phyloP scores from a whole-genome alignment of 2,797 vertebrate genomes.

The Lagocephalus sceleratus region DNA sequence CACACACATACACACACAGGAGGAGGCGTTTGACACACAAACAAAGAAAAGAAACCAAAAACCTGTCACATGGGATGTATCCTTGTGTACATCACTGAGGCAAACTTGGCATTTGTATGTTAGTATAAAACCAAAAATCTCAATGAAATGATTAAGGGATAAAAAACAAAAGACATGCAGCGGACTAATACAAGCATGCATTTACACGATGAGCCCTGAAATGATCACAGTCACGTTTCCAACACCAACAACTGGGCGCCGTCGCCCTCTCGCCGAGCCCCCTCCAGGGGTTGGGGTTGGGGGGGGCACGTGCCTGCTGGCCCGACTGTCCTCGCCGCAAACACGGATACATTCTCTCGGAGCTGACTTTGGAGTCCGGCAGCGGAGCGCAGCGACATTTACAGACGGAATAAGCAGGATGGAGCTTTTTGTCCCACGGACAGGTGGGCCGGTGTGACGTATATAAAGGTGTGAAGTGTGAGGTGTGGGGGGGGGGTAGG shows the following conservation, averaged over 20 bases:
- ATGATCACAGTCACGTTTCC: slow-evolving; percentile 57
- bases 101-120: slow-evolving; percentile 63
- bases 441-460: slow-evolving; percentile 42
- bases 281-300: too few species aligned
- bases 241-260: slow-evolving; percentile 49
- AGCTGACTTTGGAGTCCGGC: slow-evolving; percentile 52
- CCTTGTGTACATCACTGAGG: slow-evolving; percentile 66
- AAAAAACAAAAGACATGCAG: slow-evolving; percentile 68
- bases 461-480: slow-evolving; percentile 65
- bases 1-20: slow-evolving; percentile 17
- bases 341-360: slow-evolving; percentile 67
- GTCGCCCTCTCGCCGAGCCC: slow-evolving; percentile 1
- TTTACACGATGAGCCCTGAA: slow-evolving; percentile 75
- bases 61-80: slow-evolving; percentile 24
- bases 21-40: slow-evolving; percentile 6
- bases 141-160: slow-evolving; percentile 33
- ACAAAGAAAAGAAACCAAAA: slow-evolving; percentile 3
- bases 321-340: slow-evolving; percentile 29
- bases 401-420: slow-evolving; percentile 66
- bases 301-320: slow-evolving; percentile 6
- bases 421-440: slow-evolving; percentile 44
- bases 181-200: slow-evolving; percentile 79
- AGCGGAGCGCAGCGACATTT: slow-evolving; percentile 47
- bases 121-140: slow-evolving; percentile 23
- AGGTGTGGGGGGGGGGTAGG: neutral